phyloP scores from a whole-genome alignment of 2,888 invertebrate genomes.

The Lasius platythorax region DNA sequence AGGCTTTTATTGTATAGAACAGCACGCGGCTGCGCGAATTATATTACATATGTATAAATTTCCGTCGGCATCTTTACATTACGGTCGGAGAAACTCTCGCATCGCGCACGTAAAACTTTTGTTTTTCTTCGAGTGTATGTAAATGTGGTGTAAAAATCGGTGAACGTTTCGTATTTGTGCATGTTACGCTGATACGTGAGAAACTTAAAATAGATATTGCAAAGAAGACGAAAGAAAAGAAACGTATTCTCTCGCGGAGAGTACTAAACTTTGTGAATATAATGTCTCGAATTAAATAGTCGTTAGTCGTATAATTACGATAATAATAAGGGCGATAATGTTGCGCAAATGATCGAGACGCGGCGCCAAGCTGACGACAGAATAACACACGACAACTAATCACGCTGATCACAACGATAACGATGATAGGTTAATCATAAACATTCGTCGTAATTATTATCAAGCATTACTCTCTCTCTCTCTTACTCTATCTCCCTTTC shows the following conservation, averaged over 20 bases:
- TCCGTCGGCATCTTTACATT: constrained; percentile 81
- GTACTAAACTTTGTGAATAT: constrained; percentile 14
- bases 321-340: constrained; percentile 60
- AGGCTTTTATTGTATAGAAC: constrained; percentile 82
- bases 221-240: constrained; percentile 61
- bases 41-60: constrained; percentile 85
- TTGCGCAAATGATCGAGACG: constrained; percentile 63
- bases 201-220: constrained; percentile 33
- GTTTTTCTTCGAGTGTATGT: background rate
- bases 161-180: constrained; percentile 23
- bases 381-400: constrained; percentile 71
- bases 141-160: constrained; percentile 41
- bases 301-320: constrained; percentile 67
- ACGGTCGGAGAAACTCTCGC: constrained; percentile 73
- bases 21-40: constrained; percentile 80
- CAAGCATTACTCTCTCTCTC: constrained; percentile 49
- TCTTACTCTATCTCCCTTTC: constrained; percentile 30
- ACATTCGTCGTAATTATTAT: constrained; percentile 55
- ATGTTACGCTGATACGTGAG: constrained; percentile 41
- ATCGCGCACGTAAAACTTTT: constrained; percentile 42
- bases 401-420: constrained; percentile 62
- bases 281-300: constrained; percentile 67
- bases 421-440: constrained; percentile 35
- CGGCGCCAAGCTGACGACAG: constrained; percentile 67
- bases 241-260: background rate